phyloP scores from a whole-genome alignment of 2,113 vertebrate species.

The Gila orcuttii region DNA sequence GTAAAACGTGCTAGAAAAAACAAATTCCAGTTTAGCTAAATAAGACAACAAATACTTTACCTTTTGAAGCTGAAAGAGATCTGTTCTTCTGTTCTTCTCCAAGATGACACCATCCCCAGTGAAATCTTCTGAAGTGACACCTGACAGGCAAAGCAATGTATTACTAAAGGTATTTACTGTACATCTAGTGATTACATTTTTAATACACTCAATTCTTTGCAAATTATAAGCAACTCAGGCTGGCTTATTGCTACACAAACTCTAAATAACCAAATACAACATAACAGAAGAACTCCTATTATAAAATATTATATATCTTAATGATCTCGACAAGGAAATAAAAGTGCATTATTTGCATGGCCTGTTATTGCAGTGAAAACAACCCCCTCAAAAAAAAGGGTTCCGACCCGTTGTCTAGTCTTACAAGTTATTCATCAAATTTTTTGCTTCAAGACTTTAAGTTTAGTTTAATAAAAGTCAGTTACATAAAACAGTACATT shows the following conservation, averaged over 20 bases:
- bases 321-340: background rate
- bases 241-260: background rate
- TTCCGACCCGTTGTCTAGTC: too few relatives aligned
- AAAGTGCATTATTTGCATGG: background rate
- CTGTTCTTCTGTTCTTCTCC: slow-evolving; percentile 85
- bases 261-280: background rate
- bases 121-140: slow-evolving; percentile 56
- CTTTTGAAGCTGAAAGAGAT: slow-evolving; percentile 96
- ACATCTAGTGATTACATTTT: background rate
- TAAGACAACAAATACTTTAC: slow-evolving; percentile 65
- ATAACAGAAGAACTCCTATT: background rate
- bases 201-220: background rate
- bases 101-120: slow-evolving; percentile 69
- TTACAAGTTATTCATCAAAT: too few relatives aligned
- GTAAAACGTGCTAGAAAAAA: background rate
- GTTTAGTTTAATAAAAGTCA: too few relatives aligned
- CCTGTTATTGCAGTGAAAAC: background rate
- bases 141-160: slow-evolving; percentile 17
- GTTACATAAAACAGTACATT: too few relatives aligned
- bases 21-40: background rate
- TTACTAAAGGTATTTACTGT: background rate
- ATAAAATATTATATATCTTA: background rate
- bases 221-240: background rate
- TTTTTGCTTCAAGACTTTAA: too few relatives aligned
- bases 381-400: background rate